Conservation (phyloP, 1,140 invertebrate species). For the Sminthurides bifidus region DNA sequence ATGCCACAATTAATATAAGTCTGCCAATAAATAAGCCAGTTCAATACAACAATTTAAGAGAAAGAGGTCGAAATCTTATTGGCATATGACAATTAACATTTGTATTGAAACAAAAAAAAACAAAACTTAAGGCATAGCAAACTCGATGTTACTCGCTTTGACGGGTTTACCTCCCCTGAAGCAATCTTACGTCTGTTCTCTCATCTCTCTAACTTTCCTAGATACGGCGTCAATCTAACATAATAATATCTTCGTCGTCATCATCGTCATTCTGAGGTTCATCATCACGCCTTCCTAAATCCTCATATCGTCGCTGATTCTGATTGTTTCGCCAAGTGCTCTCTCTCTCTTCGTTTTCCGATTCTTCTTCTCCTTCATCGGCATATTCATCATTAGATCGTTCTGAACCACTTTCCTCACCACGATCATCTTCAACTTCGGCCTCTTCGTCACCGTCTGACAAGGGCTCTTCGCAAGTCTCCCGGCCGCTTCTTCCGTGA, state of each 20-base stretch:
- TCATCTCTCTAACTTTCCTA: too few relatives aligned
- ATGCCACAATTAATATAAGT: too few relatives aligned
- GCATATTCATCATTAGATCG: conserved; percentile 1
- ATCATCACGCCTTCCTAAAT: conserved; percentile 4
- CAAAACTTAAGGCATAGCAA: too few relatives aligned
- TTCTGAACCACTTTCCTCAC: conserved; percentile 9
- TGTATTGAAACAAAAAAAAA: too few relatives aligned
- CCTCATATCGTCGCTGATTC: conserved; percentile 7
- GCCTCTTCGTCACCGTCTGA: background rate
- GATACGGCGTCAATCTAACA: conserved; percentile 8
- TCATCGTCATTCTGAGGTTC: conserved; percentile 2
- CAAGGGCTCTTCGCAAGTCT: background rate
- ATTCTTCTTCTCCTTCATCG: conserved; percentile 17
- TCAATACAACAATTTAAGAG: too few relatives aligned
- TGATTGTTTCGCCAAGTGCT: background rate
- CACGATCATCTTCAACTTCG: conserved; percentile 4
- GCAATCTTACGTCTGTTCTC: too few relatives aligned
- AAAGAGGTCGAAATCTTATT: too few relatives aligned
- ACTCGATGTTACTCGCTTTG: too few relatives aligned
- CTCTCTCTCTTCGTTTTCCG: conserved; percentile 6
- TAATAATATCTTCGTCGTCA: conserved; percentile 11
- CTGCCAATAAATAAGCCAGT: too few relatives aligned
- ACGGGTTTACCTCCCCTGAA: too few relatives aligned
- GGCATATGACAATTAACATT: too few relatives aligned
- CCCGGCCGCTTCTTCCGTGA: background rate